These are phyloP conservation scores for Holothuria glaberrima DNA, from an alignment of 35 echinoderm and acorn worm genomes.

Conservation along the genomic window DNA sequence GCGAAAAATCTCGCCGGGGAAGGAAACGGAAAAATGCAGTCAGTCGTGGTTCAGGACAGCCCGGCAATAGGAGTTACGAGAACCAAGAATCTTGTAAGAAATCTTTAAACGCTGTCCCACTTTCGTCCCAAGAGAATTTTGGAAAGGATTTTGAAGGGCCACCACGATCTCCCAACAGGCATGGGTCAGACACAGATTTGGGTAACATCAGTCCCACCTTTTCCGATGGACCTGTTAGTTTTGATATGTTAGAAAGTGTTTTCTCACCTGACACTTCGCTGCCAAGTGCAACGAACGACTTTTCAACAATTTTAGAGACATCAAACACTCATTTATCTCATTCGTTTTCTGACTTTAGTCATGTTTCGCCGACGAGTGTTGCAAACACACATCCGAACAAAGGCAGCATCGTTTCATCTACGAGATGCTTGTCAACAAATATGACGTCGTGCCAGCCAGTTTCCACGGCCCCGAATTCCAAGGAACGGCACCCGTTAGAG, in stretches of 20 bases:
- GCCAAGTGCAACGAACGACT: slow-evolving; percentile 60
- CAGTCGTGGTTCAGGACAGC: neutral
- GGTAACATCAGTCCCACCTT: slow-evolving; percentile 52
- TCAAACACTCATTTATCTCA: neutral
- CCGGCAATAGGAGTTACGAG: neutral
- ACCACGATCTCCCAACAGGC: neutral
- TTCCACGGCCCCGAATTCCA: neutral
- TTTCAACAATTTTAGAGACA: slow-evolving; percentile 22
- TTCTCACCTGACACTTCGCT: slow-evolving; percentile 91
- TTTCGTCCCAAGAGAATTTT: neutral
- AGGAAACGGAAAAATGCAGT: slow-evolving; percentile 21
- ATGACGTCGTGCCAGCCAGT: neutral
- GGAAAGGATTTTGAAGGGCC: slow-evolving; percentile 8
- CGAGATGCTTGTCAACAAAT: neutral
- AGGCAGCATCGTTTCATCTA: neutral
- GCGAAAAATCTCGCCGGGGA: slow-evolving; percentile 21
- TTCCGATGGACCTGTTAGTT: slow-evolving; percentile 61
- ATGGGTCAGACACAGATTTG: slow-evolving; percentile 19
- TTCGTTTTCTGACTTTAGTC: slow-evolving; percentile 7
- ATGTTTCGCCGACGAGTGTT: neutral
- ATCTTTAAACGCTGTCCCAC: neutral
- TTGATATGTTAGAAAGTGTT: slow-evolving; percentile 96
- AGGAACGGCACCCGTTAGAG: slow-evolving; percentile 91
- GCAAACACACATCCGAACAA: neutral
- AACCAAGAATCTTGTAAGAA: too few species aligned